These are phyloP conservation scores for Hydrophis major DNA, from an alignment of 2,797 vertebrate species.

Conservation along the genomic window DNA sequence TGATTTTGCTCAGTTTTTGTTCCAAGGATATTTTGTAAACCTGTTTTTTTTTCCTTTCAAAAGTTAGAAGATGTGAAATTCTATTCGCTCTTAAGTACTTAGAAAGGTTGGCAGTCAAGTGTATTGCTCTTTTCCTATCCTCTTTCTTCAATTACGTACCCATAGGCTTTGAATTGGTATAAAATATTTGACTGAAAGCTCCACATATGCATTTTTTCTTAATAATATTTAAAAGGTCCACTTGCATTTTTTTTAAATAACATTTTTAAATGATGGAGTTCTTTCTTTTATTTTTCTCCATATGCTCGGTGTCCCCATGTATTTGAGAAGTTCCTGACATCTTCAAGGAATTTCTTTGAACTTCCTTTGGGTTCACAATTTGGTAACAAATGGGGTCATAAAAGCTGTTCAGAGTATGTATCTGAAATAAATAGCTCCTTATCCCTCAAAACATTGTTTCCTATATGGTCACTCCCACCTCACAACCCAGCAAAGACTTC, in stretches of 20 bases:
- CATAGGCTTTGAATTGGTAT: constrained; percentile 23
- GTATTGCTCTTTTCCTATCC: constrained; percentile 41
- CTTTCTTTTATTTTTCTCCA: not conserved
- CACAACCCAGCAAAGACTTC: not conserved
- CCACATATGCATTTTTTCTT: constrained; percentile 3
- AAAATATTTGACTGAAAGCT: not conserved
- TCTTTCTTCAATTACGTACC: constrained; percentile 35
- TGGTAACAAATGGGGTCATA: not conserved
- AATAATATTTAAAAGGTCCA: not conserved
- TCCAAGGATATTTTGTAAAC: constrained; percentile 36
- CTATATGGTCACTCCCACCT: not conserved
- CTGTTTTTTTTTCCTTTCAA: constrained; percentile 16
- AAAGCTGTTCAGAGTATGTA: not conserved
- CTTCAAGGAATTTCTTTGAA: not conserved
- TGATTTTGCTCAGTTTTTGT: constrained; percentile 46
- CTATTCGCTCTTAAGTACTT: constrained; percentile 60
- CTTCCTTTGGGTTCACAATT: not conserved
- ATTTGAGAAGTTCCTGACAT: not conserved
- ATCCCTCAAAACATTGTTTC: not conserved
- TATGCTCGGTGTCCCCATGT: not conserved
- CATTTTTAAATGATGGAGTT: not conserved
- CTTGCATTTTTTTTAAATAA: not conserved
- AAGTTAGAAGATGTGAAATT: constrained; percentile 64
- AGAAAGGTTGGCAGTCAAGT: constrained; percentile 55
- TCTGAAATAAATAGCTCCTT: not conserved